Evolutionary conservation across 2,113 vertebrate genomes (phyloP).

Genomic region (Spea multiplicata): DNA sequence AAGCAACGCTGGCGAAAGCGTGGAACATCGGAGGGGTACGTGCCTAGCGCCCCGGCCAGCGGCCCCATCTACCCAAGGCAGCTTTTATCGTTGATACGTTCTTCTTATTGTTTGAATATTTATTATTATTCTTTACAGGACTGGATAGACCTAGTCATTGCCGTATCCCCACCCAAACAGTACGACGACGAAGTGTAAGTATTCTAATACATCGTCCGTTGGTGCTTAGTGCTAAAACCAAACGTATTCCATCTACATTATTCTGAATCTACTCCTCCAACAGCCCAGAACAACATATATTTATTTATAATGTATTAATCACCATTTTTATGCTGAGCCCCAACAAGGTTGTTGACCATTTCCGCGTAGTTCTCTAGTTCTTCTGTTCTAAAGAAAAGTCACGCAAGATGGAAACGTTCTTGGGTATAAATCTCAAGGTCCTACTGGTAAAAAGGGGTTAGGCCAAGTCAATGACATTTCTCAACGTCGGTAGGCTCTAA

Average conservation of each 20-base stretch:
- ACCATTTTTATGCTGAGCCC: not conserved
- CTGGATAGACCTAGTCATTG: constrained; percentile 92
- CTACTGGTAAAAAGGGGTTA: no score
- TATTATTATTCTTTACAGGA: constrained; percentile 72
- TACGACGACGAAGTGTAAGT: constrained; percentile 97
- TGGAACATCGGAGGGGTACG: constrained; percentile 92
- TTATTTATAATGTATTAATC: not conserved
- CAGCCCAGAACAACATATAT: not conserved
- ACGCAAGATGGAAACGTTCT: no score
- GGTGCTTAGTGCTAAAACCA: no score
- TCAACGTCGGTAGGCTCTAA: no score
- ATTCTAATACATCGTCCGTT: constrained; percentile 25
- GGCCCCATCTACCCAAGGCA: no score
- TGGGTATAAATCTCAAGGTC: no score
- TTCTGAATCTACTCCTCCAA: no score
- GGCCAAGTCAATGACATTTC: no score
- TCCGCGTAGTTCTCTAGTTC: not conserved
- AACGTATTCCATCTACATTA: no score
- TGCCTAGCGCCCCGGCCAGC: not conserved
- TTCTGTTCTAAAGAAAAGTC: no score
- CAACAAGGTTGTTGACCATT: not conserved
- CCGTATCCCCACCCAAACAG: constrained; percentile 88
- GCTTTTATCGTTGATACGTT: not conserved
- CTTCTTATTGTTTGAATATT: no score
- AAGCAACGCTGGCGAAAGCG: constrained; percentile 78